Evolutionary conservation across 2,888 invertebrate genomes (phyloP), one percentile per base, ranked within the genome.

Genomic region (Megastigmus dorsalis): DNA sequence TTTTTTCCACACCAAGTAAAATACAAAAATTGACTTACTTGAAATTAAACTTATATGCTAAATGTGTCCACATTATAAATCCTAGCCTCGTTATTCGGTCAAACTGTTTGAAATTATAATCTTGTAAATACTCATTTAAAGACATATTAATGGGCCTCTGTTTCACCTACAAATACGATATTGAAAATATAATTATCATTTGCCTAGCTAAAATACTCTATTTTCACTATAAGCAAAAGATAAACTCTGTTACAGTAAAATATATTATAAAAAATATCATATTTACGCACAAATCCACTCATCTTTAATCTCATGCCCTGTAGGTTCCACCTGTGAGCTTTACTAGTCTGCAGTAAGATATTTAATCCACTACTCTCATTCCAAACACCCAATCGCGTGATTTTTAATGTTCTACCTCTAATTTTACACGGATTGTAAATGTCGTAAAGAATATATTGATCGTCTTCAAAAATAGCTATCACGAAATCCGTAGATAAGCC

Each of bases 361-460:
- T 77, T 48, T 36, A 78, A 60, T 26, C 57, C 43, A 13, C 5
- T 20, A 2, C n/a, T 66, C 33, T 67, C 36, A 18, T 60, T 67
- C 83, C 83, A 84, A 20, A 36, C 60, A 0, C 81, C 83, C 20
- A 81, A 26, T 45, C 74, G 55, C 15, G 78, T 81, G 1, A 80
- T 62, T 15, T 75, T 78, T 36, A 84, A 77, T 57, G 45, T 63
- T 18, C 81, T 81, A 36, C 79, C 81, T 18, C 78, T 66, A n/a
- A 72, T 62, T 75, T 81, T 81, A 13, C 79, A 74, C 10, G 71
- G 78, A 77, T 84, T 84, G 60, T 82, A 84, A 68, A 80, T 74
- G 33, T 84, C 83, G 23, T 82, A 65, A 1, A 84, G 75, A 15
- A 66, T 60, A 50, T 71, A 82, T n/a, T 68, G 57, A 15, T 52